Evolutionary conservation across 2,888 invertebrate species (phyloP), one percentile per base, ranked within the genome.

Genomic region (Parascotia fuliginaria): DNA sequence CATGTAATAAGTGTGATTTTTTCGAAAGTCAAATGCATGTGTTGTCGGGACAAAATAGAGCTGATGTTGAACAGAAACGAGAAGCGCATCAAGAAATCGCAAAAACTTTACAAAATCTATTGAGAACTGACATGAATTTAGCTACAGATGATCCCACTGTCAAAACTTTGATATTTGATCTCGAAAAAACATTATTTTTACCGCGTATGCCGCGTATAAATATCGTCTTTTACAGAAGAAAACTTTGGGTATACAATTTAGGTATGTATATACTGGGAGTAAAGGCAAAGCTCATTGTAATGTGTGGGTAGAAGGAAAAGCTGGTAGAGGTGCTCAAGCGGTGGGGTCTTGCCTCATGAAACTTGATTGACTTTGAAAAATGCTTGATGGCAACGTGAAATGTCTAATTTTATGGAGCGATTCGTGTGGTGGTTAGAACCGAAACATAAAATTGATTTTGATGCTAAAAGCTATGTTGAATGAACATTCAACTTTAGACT

Each of bases 261-360:
- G 38, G 43, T 24, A 34, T n/a, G n/a, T 49, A 39, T 43, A 42
- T 40, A 19, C 42, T n/a, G 50, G 45, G 24, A 43, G 43, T 27
- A 39, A 41, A 13, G 34, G 44, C 24, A 13, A 27, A 42, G 44
- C 38, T 16, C 16, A 40, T 31, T 50, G 50, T 34, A 47, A 54
- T 47, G 47, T 47, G n/a, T 52, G 56, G 51, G 42, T 56, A 9
- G 56, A 56, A 16, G 52, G 55, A 12, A 52, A 52, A 43, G 51
- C 55, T 28, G 47, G 55, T 7, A 38, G 52, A 34, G 44, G 11
- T 29, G 29, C 29, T 29, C 29, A 29, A 29, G 29, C n/a, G 29
- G 29, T 29, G 11, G 29, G 29, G 41, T 28, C 34, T 15, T 34
- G 34, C 9, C 33, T 39, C 32, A 33, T 39, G 0, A 38, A 45